phyloP scores from a whole-genome alignment of 2,888 invertebrate species.

The Sarcophaga variegata region DNA sequence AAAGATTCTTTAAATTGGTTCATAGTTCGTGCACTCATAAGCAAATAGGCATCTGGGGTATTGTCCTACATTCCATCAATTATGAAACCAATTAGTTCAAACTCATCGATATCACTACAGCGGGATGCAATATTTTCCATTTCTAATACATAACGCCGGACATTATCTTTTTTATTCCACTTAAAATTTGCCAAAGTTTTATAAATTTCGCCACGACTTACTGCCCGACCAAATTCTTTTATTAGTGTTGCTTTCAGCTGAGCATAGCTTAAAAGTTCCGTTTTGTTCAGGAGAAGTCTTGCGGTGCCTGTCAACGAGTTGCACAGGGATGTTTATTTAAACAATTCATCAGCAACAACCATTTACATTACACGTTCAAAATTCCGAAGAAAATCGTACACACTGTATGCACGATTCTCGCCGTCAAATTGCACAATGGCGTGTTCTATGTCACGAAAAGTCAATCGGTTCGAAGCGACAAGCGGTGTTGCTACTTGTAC shows the following conservation, averaged over 20 bases:
- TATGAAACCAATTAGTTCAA: too few species aligned
- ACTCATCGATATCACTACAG: too few species aligned
- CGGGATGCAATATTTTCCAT: too few species aligned
- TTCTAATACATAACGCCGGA: slow-evolving; percentile 59
- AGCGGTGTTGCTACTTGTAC: neutral
- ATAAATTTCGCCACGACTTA: slow-evolving; percentile 15
- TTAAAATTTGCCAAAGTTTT: slow-evolving; percentile 29
- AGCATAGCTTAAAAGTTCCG: slow-evolving; percentile 10
- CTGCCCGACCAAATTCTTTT: slow-evolving; percentile 30
- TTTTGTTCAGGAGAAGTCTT: slow-evolving; percentile 31
- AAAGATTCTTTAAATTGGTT: too few species aligned
- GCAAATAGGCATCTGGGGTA: too few species aligned
- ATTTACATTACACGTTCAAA: slow-evolving; percentile 1
- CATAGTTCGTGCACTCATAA: too few species aligned
- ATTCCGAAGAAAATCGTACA: neutral
- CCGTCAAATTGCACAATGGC: neutral
- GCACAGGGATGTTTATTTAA: slow-evolving; percentile 14
- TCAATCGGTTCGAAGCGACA: slow-evolving; percentile 10
- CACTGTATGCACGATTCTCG: neutral
- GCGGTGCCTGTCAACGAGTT: slow-evolving; percentile 25
- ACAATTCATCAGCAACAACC: slow-evolving; percentile 17
- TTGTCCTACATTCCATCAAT: too few species aligned
- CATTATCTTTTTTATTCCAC: slow-evolving; percentile 51
- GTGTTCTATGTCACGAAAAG: slow-evolving; percentile 38
- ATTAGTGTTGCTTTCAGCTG: slow-evolving; percentile 1